Conservation (phyloP, 2,797 vertebrate species). For the Hemitrygon akajei region DNA sequence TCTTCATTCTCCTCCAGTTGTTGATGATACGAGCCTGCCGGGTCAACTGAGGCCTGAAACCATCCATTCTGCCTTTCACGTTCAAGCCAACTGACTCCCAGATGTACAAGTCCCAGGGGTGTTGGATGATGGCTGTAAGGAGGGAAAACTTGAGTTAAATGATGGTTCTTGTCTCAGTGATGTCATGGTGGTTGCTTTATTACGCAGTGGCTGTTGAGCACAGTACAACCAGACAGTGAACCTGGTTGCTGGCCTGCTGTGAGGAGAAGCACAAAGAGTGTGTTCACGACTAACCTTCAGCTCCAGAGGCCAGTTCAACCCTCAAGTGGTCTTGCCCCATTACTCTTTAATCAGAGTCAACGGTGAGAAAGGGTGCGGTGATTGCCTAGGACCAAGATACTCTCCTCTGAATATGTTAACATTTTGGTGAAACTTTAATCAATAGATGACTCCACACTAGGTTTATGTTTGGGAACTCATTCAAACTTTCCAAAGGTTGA, state of each 20-base stretch:
- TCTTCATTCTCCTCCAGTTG: slow-evolving; percentile 94
- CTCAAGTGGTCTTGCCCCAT: neutral
- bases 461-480: neutral
- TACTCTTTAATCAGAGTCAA: neutral
- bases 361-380: neutral
- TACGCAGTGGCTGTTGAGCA: neutral
- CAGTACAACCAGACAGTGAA: neutral
- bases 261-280: neutral
- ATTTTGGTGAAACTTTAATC: neutral
- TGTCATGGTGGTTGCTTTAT: neutral
- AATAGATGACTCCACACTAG: neutral
- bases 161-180: neutral
- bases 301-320: neutral
- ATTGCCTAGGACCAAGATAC: neutral
- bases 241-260: neutral
- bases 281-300: neutral
- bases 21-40: slow-evolving; percentile 95
- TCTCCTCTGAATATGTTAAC: neutral
- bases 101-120: neutral
- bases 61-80: too few species aligned
- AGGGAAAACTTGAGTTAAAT: neutral
- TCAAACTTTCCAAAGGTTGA: neutral
- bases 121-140: neutral
- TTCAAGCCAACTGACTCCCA: neutral
- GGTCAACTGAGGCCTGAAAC: slow-evolving; percentile 67